These are phyloP conservation scores for Pogonocichla stellata DNA, from an alignment of 2,113 vertebrate species.

Conservation along the genomic window DNA sequence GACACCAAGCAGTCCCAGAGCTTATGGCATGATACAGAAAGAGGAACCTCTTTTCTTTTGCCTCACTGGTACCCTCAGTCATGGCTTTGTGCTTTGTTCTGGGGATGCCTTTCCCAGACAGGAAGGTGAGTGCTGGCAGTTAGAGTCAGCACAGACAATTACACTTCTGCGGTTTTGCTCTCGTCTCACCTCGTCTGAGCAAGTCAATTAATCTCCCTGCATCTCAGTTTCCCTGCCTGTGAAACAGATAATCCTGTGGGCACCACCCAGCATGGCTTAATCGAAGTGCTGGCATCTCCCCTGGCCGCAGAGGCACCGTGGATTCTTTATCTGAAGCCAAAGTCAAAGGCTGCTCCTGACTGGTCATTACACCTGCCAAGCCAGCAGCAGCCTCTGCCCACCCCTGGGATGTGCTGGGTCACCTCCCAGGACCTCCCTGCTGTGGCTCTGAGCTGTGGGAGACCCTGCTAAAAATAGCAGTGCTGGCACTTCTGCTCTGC, in stretches of 20 bases:
- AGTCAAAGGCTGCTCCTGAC: not conserved
- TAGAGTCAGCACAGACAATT: not conserved
- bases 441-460: not conserved
- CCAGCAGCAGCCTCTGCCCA: not conserved
- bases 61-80: not conserved
- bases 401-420: not conserved
- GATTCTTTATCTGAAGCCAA: not conserved
- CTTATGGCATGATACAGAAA: not conserved
- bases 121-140: not conserved
- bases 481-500: not conserved
- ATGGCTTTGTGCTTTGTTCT: not conserved
- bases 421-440: not conserved
- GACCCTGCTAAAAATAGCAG: not conserved
- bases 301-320: not conserved
- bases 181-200: constrained; percentile 3
- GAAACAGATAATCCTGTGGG: not conserved
- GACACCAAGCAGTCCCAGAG: not conserved
- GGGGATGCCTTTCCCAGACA: not conserved
- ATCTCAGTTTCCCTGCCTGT: not conserved
- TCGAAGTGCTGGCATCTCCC: not conserved
- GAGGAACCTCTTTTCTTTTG: not conserved
- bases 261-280: not conserved
- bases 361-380: not conserved
- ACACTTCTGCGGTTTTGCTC: not conserved
- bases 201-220: constrained; percentile 36